A percentile compares a stretch with the other conserved stretches of the same genome.
Evolutionary conservation across 2,888 invertebrate genomes (phyloP).

Genomic region (Plusia festucae): DNA sequence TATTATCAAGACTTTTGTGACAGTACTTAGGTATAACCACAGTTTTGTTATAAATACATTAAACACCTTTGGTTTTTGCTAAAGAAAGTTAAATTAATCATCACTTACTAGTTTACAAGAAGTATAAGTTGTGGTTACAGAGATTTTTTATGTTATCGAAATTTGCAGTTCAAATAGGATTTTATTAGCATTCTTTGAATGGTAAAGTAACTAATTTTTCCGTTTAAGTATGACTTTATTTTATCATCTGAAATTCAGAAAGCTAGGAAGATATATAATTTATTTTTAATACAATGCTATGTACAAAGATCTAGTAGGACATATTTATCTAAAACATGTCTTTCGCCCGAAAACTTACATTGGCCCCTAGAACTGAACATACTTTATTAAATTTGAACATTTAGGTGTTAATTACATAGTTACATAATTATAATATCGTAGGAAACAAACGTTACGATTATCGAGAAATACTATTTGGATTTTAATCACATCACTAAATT

Average conservation of each 20-base stretch:
- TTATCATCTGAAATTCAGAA: not conserved
- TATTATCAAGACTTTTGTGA: slow-evolving; percentile 9
- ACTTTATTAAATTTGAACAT: slow-evolving; percentile 50
- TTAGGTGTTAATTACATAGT: slow-evolving; percentile 42
- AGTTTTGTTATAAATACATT: slow-evolving; percentile 20
- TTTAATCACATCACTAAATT: slow-evolving; percentile 10
- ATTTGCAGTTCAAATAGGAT: no score
- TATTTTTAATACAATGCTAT: not conserved
- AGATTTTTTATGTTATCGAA: no score
- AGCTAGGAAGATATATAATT: not conserved
- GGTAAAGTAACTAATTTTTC: no score
- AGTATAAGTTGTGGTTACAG: no score
- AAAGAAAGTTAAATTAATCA: slow-evolving; percentile 7
- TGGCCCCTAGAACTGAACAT: slow-evolving; percentile 47
- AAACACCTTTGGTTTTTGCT: slow-evolving; percentile 39
- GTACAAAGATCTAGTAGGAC: not conserved
- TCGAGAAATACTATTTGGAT: slow-evolving; percentile 12
- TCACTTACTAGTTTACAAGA: no score
- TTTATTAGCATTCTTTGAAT: no score
- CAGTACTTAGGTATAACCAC: slow-evolving; percentile 14
- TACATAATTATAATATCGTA: slow-evolving; percentile 1
- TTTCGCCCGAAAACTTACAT: slow-evolving; percentile 28
- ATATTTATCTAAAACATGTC: not conserved
- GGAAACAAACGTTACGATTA: slow-evolving; percentile 14
- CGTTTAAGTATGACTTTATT: no score